Conservation (phyloP, 92 coral and sea anemone species). For the Anthopleura xanthogrammica region DNA sequence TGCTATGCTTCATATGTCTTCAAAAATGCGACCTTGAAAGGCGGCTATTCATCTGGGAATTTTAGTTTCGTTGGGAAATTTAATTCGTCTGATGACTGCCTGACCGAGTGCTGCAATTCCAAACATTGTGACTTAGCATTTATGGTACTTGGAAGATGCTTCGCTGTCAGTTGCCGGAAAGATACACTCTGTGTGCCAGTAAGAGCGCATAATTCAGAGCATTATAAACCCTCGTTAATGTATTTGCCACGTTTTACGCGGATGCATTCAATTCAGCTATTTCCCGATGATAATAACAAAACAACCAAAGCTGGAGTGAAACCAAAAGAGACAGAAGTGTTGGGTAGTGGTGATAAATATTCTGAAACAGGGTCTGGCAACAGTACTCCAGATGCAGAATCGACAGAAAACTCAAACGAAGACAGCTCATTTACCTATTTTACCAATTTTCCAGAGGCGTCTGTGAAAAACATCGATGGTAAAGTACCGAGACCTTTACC, state of each 20-base stretch:
- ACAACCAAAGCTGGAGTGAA: background rate
- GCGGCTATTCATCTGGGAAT: slow-evolving; percentile 74
- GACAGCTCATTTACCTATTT: background rate
- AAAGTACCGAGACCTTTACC: background rate
- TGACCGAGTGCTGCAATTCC: slow-evolving; percentile 56
- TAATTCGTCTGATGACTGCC: slow-evolving; percentile 60
- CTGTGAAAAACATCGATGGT: background rate
- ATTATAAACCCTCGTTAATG: slow-evolving; percentile 52
- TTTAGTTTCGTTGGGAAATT: slow-evolving; percentile 69
- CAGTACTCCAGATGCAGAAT: background rate
- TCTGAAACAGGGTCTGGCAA: background rate
- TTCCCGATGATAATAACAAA: background rate
- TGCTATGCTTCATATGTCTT: slow-evolving; percentile 12
- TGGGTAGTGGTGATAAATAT: slow-evolving; percentile 9
- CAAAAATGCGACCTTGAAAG: slow-evolving; percentile 67
- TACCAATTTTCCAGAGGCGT: background rate
- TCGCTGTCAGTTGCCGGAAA: slow-evolving; percentile 53
- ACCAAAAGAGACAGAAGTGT: background rate
- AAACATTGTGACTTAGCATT: slow-evolving; percentile 72
- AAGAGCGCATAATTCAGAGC: slow-evolving; percentile 41
- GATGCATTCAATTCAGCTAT: background rate
- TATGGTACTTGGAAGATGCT: slow-evolving; percentile 74
- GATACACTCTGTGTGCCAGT: slow-evolving; percentile 47
- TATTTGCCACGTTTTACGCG: slow-evolving; percentile 33
- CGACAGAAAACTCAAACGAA: background rate